Evolutionary conservation across 1,140 invertebrate species (phyloP).

Genomic region (Periplaneta americana): DNA sequence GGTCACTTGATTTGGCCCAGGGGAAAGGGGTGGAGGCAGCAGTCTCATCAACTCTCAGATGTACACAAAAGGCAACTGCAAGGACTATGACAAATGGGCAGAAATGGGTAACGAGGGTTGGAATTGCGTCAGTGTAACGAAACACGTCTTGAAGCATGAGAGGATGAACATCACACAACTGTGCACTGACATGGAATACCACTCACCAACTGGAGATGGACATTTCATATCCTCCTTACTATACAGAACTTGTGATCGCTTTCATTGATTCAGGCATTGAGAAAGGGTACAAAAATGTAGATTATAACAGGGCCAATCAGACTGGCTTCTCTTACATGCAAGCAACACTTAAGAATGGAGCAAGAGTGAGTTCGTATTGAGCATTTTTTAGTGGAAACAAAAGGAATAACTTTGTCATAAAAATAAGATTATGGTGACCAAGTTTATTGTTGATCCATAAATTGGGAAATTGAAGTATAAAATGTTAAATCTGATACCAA

Average conservation of each 20-base stretch:
- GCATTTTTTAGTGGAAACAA: not conserved
- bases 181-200: not conserved
- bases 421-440: slow-evolving; percentile 42
- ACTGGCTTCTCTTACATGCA: not conserved
- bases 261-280: not conserved
- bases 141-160: slow-evolving; percentile 32
- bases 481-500: slow-evolving; percentile 28
- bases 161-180: not conserved
- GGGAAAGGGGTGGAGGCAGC: slow-evolving; percentile 44
- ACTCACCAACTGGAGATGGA: not conserved
- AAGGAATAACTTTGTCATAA: not conserved
- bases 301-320: not conserved
- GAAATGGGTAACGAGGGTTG: slow-evolving; percentile 35
- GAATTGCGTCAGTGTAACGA: slow-evolving; percentile 43
- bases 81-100: slow-evolving; percentile 71
- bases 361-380: not conserved
- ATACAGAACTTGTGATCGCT: not conserved
- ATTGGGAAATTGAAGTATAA: slow-evolving; percentile 53
- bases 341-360: not conserved
- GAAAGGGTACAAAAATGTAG: not conserved
- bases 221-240: not conserved
- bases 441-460: slow-evolving; percentile 54
- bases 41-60: slow-evolving; percentile 75
- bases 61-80: slow-evolving; percentile 69
- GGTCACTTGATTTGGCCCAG: not conserved